Evolutionary conservation across 2,113 vertebrate genomes (phyloP), one percentile per base, ranked within the genome.

Genomic region (Stegostoma tigrinum): DNA sequence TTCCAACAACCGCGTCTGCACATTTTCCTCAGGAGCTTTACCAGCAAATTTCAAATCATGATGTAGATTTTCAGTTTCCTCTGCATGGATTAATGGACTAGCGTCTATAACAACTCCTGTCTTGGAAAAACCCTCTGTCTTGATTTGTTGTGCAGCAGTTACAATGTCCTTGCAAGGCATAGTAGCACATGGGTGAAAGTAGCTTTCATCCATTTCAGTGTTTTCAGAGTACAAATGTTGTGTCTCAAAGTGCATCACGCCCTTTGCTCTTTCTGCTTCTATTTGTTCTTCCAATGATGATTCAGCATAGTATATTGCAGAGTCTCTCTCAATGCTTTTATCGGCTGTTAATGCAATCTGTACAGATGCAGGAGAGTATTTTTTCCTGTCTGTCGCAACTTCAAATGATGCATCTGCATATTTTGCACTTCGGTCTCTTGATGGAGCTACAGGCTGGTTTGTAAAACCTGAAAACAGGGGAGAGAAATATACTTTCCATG

Each of bases 301-400:
- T 87, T 93, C 96, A 72, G 96, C 48, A 68, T 96, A 96, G 72
- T 34, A 97, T 96, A 42, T 96, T 86, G 96, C 96, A 96, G 97
- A 61, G 97, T 97, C 97, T 97, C 97, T 97, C 96, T 86, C 96
- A 97, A 96, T 97, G 97, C 95, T 96, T 96, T 96, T 96, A 34
- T 96, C 96, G 45, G 96, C 96, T 96, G 96, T 95, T 95, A 95
- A 96, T 17, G 38, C 7, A 86, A 95, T 96, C 64, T 96, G 90
- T 5, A 0, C 96, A 96, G 96, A 96, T 95, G 96, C 97, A 0
- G 42, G n/a, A 95, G 95, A 96, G 1, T 55, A 1, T 95, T 96
- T 96, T 17, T 90, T 95, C 93, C 96, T 96, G 38, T 83, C 94
- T 24, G 52, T 23, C 3, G 30, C 52, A n/a, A 95, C 21, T 72